A percentile compares a stretch with the other conserved stretches of the same genome.
phyloP scores from a whole-genome alignment of 1,140 invertebrate species.

The Trinorchestia longiramus region DNA sequence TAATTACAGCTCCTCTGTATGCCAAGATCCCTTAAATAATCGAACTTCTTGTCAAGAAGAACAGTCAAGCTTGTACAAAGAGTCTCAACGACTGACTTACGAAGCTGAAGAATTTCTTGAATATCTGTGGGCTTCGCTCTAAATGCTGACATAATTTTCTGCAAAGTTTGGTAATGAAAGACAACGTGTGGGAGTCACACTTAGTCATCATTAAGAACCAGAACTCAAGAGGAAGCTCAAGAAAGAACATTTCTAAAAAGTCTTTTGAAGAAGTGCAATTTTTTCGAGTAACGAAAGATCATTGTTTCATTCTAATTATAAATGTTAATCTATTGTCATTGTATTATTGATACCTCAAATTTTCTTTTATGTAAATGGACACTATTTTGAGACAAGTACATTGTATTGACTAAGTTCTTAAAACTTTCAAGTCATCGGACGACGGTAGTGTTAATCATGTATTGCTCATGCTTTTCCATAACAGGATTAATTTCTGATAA shows the following conservation, averaged over 20 bases:
- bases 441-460: too few species aligned
- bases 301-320: too few species aligned
- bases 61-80: neutral
- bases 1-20: neutral
- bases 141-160: neutral
- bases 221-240: neutral
- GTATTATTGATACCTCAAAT: too few species aligned
- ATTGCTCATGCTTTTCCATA: too few species aligned
- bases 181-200: neutral
- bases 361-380: too few species aligned
- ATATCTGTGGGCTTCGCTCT: neutral
- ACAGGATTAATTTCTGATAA: too few species aligned
- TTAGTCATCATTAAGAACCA: neutral
- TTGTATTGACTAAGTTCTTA: too few species aligned
- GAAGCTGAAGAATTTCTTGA: neutral
- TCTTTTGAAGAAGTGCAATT: neutral
- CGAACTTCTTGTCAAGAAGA: neutral
- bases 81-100: neutral
- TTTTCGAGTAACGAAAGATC: neutral
- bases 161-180: neutral
- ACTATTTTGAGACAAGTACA: too few species aligned
- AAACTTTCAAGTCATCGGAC: too few species aligned
- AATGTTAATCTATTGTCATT: too few species aligned
- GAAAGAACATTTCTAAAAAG: neutral
- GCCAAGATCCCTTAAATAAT: neutral